Evolutionary conservation across 2,888 invertebrate species (phyloP).

Genomic region (Elegia similella): DNA sequence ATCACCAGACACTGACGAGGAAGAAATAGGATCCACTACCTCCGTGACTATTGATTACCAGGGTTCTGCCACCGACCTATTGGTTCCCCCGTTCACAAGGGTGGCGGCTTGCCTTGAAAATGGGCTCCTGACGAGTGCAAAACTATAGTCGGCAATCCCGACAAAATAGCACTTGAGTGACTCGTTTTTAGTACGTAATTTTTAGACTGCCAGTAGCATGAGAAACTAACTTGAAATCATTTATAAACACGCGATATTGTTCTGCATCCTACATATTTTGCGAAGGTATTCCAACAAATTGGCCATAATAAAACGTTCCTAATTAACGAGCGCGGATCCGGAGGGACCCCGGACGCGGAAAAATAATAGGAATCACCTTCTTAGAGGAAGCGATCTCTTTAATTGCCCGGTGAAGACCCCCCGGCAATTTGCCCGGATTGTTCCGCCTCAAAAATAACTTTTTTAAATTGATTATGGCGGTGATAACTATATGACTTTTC

Average conservation of each 20-base stretch:
- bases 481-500: neutral
- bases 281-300: constrained; percentile 66
- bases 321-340: constrained; percentile 60
- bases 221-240: too few relatives aligned
- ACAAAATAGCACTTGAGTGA: too few relatives aligned
- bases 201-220: too few relatives aligned
- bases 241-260: neutral
- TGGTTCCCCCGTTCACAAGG: too few relatives aligned
- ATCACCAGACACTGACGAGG: too few relatives aligned
- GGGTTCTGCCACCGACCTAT: too few relatives aligned
- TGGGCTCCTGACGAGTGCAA: too few relatives aligned
- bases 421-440: constrained; percentile 23
- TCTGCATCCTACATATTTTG: neutral
- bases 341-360: constrained; percentile 47
- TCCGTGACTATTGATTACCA: too few relatives aligned
- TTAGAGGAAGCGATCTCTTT: constrained; percentile 68
- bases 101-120: too few relatives aligned
- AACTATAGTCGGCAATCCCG: too few relatives aligned
- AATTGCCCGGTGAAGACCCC: constrained; percentile 46
- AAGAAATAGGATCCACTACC: too few relatives aligned
- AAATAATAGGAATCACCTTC: constrained; percentile 74
- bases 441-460: constrained; percentile 22
- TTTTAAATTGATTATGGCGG: constrained; percentile 6
- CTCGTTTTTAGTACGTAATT: too few relatives aligned
- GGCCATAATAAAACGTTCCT: constrained; percentile 75